Base-by-base conservation (phyloP, 2,113 vertebrate species). In the Halcyon senegalensis region DNA sequence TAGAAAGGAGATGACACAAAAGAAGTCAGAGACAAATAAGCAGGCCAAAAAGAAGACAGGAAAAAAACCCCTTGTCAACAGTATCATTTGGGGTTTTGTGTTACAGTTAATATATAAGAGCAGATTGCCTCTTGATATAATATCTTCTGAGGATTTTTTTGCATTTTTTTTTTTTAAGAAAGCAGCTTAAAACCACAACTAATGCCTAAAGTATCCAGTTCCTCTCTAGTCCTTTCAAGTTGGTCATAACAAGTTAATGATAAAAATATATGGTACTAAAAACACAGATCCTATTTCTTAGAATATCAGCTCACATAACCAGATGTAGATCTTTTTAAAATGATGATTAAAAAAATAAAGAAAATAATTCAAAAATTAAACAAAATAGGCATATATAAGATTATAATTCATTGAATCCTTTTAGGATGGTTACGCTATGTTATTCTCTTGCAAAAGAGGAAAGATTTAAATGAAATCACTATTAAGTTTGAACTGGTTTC, bases 211-310 rank as follows among this genome's bases (percentile, higher is more conserved):
- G 78, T 94, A 91, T 85, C 87, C 50, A 39, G 2, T 96, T 95
- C 25, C 78, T 83, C 55, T 90, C n/a, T 83, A 66, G 78, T 74
- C 41, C 75, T 96, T 87, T 87, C 94, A 94, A 93, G 63, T 20
- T 83, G 50, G n/a, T 80, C 46, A 68, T 90, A 90, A 91, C 56
- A 94, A 87, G 37, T 86, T 86, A 86, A 80, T 23, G 37, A 43
- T 91, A 94, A 96, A 96, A 96, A 82, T 84, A 63, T 24, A 84
- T 5, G 7, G 30, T 93, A 83, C 74, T 89, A 67, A 92, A 93
- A 63, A 4, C 35, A 68, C 43, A 85, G 74, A 83, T 95, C n/a
- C 3, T 69, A 3, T 93, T 96, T 93, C 78, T 70, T 93, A 63
- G 68, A 80, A 12, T 85, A 53, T 68, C 62, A 89, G 15, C 50